These are phyloP conservation scores for Apis dorsata DNA, from an alignment of 1,140 invertebrate genomes.

Conservation along the genomic window DNA sequence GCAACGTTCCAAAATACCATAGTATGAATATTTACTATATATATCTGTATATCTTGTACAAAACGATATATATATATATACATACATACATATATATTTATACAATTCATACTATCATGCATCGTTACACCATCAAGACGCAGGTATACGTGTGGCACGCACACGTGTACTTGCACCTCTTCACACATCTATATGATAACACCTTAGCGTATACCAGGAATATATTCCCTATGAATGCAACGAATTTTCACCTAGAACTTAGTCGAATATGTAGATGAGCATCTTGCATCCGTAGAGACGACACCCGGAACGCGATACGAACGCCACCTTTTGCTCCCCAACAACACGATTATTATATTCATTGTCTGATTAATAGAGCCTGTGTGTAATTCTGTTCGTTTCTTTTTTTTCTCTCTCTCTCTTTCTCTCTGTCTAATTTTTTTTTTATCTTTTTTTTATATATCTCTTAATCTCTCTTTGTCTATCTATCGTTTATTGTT, in stretches of 20 bases:
- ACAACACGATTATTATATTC: background rate
- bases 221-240: slow-evolving; percentile 28
- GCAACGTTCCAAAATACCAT: slow-evolving; percentile 29
- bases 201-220: background rate
- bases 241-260: slow-evolving; percentile 29
- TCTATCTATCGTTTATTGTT: background rate
- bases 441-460: background rate
- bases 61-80: slow-evolving; percentile 18
- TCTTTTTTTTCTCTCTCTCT: background rate
- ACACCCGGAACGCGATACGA: slow-evolving; percentile 2
- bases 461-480: background rate
- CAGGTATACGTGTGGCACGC: background rate
- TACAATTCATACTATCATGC: background rate
- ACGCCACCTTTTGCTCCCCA: background rate
- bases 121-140: slow-evolving; percentile 8
- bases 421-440: too few species aligned
- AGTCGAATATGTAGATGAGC: slow-evolving; percentile 62
- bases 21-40: slow-evolving; percentile 8
- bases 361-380: slow-evolving; percentile 14
- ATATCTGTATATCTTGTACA: slow-evolving; percentile 15
- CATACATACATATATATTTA: slow-evolving; percentile 1
- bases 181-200: background rate
- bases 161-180: slow-evolving; percentile 5
- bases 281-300: slow-evolving; percentile 68
- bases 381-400: slow-evolving; percentile 12